Evolutionary conservation across 2,888 invertebrate species (phyloP).

Genomic region (Macrosoma leucophasiata): DNA sequence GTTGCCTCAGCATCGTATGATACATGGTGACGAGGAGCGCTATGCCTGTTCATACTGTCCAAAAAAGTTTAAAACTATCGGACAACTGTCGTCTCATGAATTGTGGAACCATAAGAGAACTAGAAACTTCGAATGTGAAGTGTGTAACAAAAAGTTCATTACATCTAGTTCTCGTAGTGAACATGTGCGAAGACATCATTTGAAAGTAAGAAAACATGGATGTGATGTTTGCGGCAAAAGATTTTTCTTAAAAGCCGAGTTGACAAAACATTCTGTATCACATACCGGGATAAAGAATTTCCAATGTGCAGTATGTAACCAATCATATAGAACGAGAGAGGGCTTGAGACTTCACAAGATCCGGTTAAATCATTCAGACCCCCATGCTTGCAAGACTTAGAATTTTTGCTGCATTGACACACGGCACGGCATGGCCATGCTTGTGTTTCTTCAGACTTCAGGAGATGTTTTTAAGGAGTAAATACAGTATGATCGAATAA

Average conservation of each 20-base stretch:
- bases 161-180: constrained; percentile 63
- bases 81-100: constrained; percentile 60
- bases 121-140: constrained; percentile 64
- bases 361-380: too few species aligned
- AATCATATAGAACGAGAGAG: constrained; percentile 66
- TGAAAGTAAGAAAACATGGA: constrained; percentile 65
- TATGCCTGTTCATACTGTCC: constrained; percentile 67
- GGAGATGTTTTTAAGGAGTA: too few species aligned
- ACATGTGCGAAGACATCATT: constrained; percentile 63
- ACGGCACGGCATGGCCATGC: too few species aligned
- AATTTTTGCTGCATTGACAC: too few species aligned
- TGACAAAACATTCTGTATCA: constrained; percentile 60
- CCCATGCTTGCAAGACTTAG: too few species aligned
- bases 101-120: constrained; percentile 67
- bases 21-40: constrained; percentile 53
- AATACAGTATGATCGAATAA: too few species aligned
- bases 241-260: constrained; percentile 64
- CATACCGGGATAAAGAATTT: constrained; percentile 70
- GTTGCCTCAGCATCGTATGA: constrained; percentile 65
- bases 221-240: constrained; percentile 64
- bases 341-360: constrained; percentile 68
- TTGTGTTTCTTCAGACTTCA: too few species aligned
- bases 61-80: constrained; percentile 66
- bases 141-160: constrained; percentile 65
- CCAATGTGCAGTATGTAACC: constrained; percentile 65